Conservation (phyloP, 2,888 invertebrate genomes). For the Melieria picta region DNA sequence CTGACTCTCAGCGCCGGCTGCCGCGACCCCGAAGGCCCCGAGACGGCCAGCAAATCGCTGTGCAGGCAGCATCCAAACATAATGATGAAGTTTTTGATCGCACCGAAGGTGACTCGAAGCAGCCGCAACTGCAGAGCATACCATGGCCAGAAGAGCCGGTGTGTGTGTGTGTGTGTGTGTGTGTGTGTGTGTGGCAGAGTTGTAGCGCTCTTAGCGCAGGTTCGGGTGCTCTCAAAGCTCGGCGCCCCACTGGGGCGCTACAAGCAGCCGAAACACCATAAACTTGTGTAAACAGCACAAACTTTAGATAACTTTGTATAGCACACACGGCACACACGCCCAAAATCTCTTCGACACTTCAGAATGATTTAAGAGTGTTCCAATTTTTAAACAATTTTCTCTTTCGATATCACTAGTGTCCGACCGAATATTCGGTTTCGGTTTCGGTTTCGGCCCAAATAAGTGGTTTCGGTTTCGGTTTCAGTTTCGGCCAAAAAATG, state of each 20-base stretch:
- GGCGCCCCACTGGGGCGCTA: background rate
- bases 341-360: too few relatives aligned
- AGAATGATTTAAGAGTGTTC: too few relatives aligned
- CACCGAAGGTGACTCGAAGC: background rate
- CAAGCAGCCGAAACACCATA: background rate
- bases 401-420: background rate
- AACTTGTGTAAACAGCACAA: background rate
- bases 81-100: constrained; percentile 4
- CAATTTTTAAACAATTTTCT: background rate
- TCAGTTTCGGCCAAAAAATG: too few relatives aligned
- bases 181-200: background rate
- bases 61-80: background rate
- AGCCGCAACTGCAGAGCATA: background rate
- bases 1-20: constrained; percentile 8
- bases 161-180: background rate
- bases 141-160: background rate
- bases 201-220: too few relatives aligned
- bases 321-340: too few relatives aligned
- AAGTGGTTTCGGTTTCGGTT: too few relatives aligned
- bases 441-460: too few relatives aligned
- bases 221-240: background rate
- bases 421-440: too few relatives aligned
- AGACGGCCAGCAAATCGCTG: background rate
- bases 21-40: background rate
- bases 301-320: background rate